Evolutionary conservation across 2,888 invertebrate genomes (phyloP).

Genomic region (Acleris laterana): DNA sequence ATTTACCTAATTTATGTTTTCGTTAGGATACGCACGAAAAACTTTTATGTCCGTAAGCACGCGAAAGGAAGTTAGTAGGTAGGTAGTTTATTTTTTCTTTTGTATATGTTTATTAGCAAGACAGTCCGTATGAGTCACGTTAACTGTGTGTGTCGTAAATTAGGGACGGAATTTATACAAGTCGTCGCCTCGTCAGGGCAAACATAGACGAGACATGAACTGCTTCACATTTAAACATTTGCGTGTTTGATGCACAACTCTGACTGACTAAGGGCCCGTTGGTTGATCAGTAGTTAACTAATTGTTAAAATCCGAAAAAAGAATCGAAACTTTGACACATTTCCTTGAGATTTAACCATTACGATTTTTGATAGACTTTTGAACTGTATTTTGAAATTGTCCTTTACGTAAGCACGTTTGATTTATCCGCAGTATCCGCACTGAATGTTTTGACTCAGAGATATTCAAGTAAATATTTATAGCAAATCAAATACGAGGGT

Average conservation of each 20-base stretch:
- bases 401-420: too few relatives aligned
- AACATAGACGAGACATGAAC: slow-evolving; percentile 41
- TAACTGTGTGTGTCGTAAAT: slow-evolving; percentile 64
- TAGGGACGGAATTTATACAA: slow-evolving; percentile 62
- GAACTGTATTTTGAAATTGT: not conserved
- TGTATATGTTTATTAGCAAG: slow-evolving; percentile 73
- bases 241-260: slow-evolving; percentile 37
- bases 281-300: too few relatives aligned
- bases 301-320: too few relatives aligned
- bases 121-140: slow-evolving; percentile 68
- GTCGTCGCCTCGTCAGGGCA: slow-evolving; percentile 56
- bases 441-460: too few relatives aligned
- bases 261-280: not conserved
- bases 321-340: too few relatives aligned
- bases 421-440: too few relatives aligned
- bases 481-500: too few relatives aligned
- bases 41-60: slow-evolving; percentile 79
- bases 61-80: slow-evolving; percentile 79
- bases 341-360: too few relatives aligned
- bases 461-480: too few relatives aligned
- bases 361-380: too few relatives aligned
- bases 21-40: slow-evolving; percentile 80
- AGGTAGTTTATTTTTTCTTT: slow-evolving; percentile 67
- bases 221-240: slow-evolving; percentile 42
- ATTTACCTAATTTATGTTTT: slow-evolving; percentile 83